A percentile compares a stretch with the other conserved stretches of the same genome.
Conservation (phyloP, 2,888 invertebrate species). For the Lamproptera curius region DNA sequence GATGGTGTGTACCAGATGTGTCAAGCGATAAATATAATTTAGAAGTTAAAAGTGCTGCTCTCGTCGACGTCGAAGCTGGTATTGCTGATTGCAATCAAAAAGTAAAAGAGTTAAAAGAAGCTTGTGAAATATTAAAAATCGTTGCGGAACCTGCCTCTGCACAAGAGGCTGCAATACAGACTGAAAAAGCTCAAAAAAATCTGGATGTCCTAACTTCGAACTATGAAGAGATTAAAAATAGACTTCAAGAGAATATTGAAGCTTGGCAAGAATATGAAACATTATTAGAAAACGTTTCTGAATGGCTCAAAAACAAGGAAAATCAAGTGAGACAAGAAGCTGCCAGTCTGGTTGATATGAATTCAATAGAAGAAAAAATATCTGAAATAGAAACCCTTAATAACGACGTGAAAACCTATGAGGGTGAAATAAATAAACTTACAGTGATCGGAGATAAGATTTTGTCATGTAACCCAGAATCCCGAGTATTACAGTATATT, state of each 20-base stretch:
- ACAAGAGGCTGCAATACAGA: conserved; percentile 82
- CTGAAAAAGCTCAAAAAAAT: conserved; percentile 83
- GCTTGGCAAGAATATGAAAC: conserved; percentile 90
- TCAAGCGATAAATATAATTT: conserved; percentile 94
- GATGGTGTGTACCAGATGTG: conserved; percentile 94
- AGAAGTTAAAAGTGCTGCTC: conserved; percentile 91
- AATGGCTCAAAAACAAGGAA: conserved; percentile 90
- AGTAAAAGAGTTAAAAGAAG: conserved; percentile 83
- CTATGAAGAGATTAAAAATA: conserved; percentile 82
- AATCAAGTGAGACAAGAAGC: conserved; percentile 85
- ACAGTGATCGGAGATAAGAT: conserved; percentile 84
- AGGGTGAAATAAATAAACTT: conserved; percentile 82
- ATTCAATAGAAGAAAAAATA: conserved; percentile 83
- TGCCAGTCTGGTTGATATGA: conserved; percentile 82
- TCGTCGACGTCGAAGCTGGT: conserved; percentile 86
- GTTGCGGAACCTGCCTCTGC: conserved; percentile 86
- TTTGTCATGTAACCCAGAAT: conserved; percentile 87
- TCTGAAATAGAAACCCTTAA: conserved; percentile 81
- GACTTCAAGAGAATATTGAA: conserved; percentile 83
- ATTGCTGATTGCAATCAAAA: conserved; percentile 84
- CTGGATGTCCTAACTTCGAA: conserved; percentile 83
- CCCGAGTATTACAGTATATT: conserved; percentile 88
- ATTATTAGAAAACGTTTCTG: conserved; percentile 84
- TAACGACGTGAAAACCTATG: conserved; percentile 81
- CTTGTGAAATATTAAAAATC: conserved; percentile 83